A percentile compares a stretch with the other conserved stretches of the same genome.
These are phyloP conservation scores for Apeira syringaria DNA, from an alignment of 2,888 invertebrate genomes.

Conservation along the genomic window DNA sequence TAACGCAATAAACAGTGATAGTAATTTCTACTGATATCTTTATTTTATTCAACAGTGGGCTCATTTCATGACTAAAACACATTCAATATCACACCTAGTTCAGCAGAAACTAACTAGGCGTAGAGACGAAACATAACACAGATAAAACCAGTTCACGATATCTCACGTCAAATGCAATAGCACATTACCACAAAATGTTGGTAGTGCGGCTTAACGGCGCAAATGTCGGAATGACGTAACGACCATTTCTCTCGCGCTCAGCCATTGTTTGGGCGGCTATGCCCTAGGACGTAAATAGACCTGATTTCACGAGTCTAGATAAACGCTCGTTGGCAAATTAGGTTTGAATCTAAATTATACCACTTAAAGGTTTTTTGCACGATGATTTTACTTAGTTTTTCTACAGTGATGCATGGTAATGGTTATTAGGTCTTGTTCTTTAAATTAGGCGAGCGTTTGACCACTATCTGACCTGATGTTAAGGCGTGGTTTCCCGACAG, in stretches of 20 bases:
- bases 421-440: no score
- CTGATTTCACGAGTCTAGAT: constrained; percentile 14
- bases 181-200: constrained; percentile 29
- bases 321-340: constrained; percentile 18
- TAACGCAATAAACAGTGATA: no score
- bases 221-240: neutral
- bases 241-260: constrained; percentile 11
- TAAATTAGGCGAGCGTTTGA: no score
- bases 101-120: neutral
- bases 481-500: no score
- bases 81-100: constrained; percentile 1
- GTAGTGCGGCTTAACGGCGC: constrained; percentile 13
- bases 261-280: constrained; percentile 16
- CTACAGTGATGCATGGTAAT: no score
- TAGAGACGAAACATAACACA: constrained; percentile 17
- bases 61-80: neutral
- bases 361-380: neutral
- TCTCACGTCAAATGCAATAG: constrained; percentile 30
- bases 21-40: no score
- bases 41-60: no score
- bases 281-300: constrained; percentile 21
- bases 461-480: no score
- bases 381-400: no score
- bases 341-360: constrained; percentile 4
- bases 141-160: constrained; percentile 19